Percentiles rank a stretch among this genome's conserved stretches.
Conservation (phyloP, 2,888 invertebrate genomes). For the Cataglyphis rosenhaueri region DNA sequence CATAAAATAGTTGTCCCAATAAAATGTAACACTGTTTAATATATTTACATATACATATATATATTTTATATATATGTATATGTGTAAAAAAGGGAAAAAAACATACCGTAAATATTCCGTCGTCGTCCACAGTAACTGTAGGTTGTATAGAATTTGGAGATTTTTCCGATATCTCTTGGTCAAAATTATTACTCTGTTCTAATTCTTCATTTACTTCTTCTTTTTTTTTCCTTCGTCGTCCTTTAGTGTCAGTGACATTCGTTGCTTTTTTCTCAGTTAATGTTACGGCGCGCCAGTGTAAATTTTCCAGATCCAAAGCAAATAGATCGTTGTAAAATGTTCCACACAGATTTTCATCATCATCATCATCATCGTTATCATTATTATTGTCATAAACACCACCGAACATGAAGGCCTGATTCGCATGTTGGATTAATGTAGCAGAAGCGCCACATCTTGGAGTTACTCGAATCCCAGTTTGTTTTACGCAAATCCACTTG, state of each 20-base stretch:
- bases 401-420: slow-evolving; percentile 93
- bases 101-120: slow-evolving; percentile 92
- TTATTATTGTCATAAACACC: slow-evolving; percentile 92
- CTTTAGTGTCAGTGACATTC: slow-evolving; percentile 42
- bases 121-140: slow-evolving; percentile 89
- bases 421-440: slow-evolving; percentile 87
- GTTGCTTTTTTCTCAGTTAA: slow-evolving; percentile 86
- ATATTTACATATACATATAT: neutral
- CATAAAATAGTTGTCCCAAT: too few relatives aligned
- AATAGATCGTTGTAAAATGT: slow-evolving; percentile 93
- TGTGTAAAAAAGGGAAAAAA: neutral
- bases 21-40: neutral
- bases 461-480: slow-evolving; percentile 88
- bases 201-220: slow-evolving; percentile 81
- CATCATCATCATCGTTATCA: slow-evolving; percentile 82
- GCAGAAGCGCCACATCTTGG: slow-evolving; percentile 91
- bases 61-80: neutral
- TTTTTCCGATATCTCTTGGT: slow-evolving; percentile 75
- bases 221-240: slow-evolving; percentile 83
- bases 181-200: slow-evolving; percentile 77
- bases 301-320: slow-evolving; percentile 90
- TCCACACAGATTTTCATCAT: slow-evolving; percentile 92
- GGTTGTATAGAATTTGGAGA: slow-evolving; percentile 63
- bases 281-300: slow-evolving; percentile 89
- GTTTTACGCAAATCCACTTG: slow-evolving; percentile 90